These are phyloP conservation scores for Phoeniculus purpureus DNA, from an alignment of 2,797 vertebrate genomes.

Conservation along the genomic window DNA sequence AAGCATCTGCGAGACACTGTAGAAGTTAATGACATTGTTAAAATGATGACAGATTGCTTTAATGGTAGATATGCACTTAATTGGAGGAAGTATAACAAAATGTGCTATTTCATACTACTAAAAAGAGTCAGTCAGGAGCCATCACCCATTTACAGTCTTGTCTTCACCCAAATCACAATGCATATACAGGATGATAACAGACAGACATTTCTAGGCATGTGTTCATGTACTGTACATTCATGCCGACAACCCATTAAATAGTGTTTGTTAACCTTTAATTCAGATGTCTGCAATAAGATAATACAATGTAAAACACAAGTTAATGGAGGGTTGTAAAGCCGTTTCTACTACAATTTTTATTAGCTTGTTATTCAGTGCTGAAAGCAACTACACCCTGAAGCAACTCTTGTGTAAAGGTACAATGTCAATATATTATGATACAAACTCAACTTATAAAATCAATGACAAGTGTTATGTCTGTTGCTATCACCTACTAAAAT, in stretches of 20 bases:
- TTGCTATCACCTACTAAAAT: constrained; percentile 74
- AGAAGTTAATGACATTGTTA: constrained; percentile 78
- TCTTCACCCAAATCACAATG: constrained; percentile 65
- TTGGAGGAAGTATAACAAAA: constrained; percentile 78
- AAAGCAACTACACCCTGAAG: constrained; percentile 76
- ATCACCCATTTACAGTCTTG: constrained; percentile 67
- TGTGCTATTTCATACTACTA: constrained; percentile 70
- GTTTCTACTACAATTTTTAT: constrained; percentile 81
- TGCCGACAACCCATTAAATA: constrained; percentile 77
- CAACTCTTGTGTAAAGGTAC: constrained; percentile 75
- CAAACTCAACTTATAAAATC: constrained; percentile 81
- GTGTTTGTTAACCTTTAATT: constrained; percentile 84
- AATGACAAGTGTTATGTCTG: constrained; percentile 77
- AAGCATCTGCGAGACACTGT: constrained; percentile 69
- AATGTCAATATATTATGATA: constrained; percentile 78
- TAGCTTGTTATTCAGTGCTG: constrained; percentile 78
- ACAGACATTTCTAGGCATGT: constrained; percentile 65
- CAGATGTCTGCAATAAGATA: constrained; percentile 80
- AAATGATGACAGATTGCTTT: constrained; percentile 79
- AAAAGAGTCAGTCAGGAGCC: constrained; percentile 73
- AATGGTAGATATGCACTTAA: constrained; percentile 77
- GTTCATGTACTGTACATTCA: constrained; percentile 73
- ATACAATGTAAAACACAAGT: constrained; percentile 82
- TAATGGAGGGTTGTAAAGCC: constrained; percentile 79
- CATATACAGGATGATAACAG: constrained; percentile 46